phyloP scores from a whole-genome alignment of 2,113 vertebrate species.

The Uria lomvia region DNA sequence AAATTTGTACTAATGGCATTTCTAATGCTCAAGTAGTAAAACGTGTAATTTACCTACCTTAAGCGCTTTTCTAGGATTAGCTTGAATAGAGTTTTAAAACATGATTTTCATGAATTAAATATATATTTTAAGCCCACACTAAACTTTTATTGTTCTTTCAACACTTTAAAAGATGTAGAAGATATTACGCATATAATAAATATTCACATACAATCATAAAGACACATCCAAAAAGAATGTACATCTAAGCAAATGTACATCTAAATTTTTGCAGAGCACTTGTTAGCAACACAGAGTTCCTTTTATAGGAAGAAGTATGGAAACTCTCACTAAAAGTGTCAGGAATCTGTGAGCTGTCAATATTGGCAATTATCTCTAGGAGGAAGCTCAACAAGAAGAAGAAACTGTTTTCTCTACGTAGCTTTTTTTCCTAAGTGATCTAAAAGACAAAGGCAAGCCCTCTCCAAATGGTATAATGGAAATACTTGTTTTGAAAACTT shows the following conservation, averaged over 20 bases:
- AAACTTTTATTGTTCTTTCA: constrained; percentile 57
- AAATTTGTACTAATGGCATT: constrained; percentile 72
- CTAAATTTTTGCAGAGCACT: background rate
- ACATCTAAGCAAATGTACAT: background rate
- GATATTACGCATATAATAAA: background rate
- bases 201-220: background rate
- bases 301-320: background rate
- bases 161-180: background rate
- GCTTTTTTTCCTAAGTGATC: background rate
- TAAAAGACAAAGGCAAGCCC: constrained; percentile 20
- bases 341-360: background rate
- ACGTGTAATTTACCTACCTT: constrained; percentile 73
- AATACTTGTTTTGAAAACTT: background rate
- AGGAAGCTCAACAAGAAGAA: background rate
- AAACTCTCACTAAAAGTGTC: background rate
- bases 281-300: background rate
- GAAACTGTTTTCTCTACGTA: background rate
- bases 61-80: constrained; percentile 63
- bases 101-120: constrained; percentile 69
- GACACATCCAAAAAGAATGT: background rate
- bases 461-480: background rate
- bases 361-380: constrained; percentile 1
- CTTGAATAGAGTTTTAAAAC: constrained; percentile 70
- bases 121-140: constrained; percentile 58
- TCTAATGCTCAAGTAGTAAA: constrained; percentile 69